These are phyloP conservation scores for Periphyllus acericola DNA, from an alignment of 2,888 invertebrate species.

Conservation along the genomic window DNA sequence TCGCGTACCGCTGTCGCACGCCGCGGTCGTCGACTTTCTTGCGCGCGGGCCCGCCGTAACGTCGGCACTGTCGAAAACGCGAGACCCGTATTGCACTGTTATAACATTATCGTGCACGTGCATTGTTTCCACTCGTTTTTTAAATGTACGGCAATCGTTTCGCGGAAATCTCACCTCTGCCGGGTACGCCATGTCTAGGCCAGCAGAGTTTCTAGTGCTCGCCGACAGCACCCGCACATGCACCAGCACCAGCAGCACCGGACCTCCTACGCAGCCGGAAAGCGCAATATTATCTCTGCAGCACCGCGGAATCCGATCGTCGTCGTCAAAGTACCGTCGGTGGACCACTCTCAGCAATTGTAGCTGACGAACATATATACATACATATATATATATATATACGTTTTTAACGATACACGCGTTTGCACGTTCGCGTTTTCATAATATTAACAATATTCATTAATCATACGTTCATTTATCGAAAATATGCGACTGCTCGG, in stretches of 20 bases:
- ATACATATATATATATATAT: no score
- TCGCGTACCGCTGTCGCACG: no score
- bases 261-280: neutral
- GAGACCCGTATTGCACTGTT: neutral
- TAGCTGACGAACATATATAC: conserved; percentile 44
- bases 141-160: conserved; percentile 15
- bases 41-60: no score
- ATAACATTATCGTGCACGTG: neutral
- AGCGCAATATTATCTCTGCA: neutral
- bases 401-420: no score
- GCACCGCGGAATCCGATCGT: neutral
- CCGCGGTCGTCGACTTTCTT: no score
- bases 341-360: neutral
- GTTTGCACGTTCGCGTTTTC: neutral
- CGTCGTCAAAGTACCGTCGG: conserved; percentile 1
- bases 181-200: conserved; percentile 25
- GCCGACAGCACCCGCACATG: neutral
- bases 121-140: neutral
- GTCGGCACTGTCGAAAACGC: neutral
- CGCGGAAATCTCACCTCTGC: neutral
- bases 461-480: no score
- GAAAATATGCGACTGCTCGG: no score
- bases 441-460: neutral
- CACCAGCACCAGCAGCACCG: neutral
- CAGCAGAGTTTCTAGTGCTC: neutral